Evolutionary conservation across 2,888 invertebrate genomes (phyloP).

Genomic region (Ganaspis brasiliensis): DNA sequence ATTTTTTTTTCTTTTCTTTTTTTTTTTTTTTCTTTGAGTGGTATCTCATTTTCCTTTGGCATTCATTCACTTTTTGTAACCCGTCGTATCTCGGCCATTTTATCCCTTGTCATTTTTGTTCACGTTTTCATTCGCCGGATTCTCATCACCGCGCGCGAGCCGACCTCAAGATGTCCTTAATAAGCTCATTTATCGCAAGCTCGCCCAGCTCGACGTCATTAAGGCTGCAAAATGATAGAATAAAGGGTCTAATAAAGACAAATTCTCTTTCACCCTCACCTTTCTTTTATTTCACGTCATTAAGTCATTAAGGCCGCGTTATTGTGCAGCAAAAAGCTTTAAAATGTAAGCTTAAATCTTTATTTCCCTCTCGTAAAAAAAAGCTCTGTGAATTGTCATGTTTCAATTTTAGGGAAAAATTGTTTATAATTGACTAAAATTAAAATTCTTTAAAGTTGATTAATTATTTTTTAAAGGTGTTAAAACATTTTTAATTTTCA

Average conservation of each 20-base stretch:
- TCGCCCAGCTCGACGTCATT: slow-evolving; percentile 44
- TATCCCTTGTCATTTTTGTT: slow-evolving; percentile 36
- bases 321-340: neutral
- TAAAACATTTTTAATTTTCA: no score
- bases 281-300: slow-evolving; percentile 3
- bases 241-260: slow-evolving; percentile 55
- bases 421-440: no score
- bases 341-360: neutral
- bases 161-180: slow-evolving; percentile 44
- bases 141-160: slow-evolving; percentile 27
- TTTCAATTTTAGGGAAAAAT: no score
- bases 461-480: no score
- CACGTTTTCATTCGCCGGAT: slow-evolving; percentile 40
- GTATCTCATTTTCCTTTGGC: slow-evolving; percentile 21
- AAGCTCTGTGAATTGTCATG: no score
- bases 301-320: slow-evolving; percentile 26
- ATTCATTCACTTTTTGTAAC: slow-evolving; percentile 16
- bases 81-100: slow-evolving; percentile 21
- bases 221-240: slow-evolving; percentile 37
- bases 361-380: neutral
- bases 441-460: no score
- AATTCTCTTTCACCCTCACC: slow-evolving; percentile 46
- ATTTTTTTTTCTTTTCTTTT: neutral
- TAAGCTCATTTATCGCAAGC: slow-evolving; percentile 40
- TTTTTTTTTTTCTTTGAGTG: neutral